These are phyloP conservation scores for Aurelia sp. DNA, from an alignment of 30 jellyfish, hydroid and myxozoan genomes.

Conservation along the genomic window DNA sequence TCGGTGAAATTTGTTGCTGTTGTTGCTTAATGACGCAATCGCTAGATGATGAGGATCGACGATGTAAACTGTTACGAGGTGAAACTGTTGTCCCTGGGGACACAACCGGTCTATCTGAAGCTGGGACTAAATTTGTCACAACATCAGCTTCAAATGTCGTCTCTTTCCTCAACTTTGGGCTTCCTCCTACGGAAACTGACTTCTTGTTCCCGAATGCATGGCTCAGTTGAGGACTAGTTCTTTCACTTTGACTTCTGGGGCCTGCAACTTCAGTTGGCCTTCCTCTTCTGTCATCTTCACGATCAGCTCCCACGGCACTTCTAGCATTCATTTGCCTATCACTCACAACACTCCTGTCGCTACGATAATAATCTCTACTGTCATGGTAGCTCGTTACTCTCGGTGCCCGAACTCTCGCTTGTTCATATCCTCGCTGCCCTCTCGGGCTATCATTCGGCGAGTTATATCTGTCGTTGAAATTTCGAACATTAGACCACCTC, in stretches of 20 bases:
- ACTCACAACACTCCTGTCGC: too few species aligned
- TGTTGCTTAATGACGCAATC: conserved; percentile 23
- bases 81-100: conserved; percentile 36
- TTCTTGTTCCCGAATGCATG: conserved; percentile 14
- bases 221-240: conserved; percentile 22
- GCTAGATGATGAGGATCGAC: conserved; percentile 37
- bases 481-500: conserved; percentile 1
- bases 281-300: neutral
- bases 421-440: neutral
- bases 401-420: neutral
- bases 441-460: conserved; percentile 9
- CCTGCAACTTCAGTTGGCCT: conserved; percentile 3
- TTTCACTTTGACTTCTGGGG: conserved; percentile 41
- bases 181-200: conserved; percentile 43
- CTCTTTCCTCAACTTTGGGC: conserved; percentile 45
- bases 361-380: too few species aligned
- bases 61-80: neutral
- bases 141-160: conserved; percentile 47
- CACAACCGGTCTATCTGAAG: neutral
- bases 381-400: neutral
- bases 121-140: conserved; percentile 26
- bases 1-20: neutral
- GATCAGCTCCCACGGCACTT: neutral
- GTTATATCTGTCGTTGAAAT: neutral
- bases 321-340: neutral